These are phyloP conservation scores for Paramormyrops hopkinsi DNA, from an alignment of 2,797 vertebrate genomes.

Conservation along the genomic window DNA sequence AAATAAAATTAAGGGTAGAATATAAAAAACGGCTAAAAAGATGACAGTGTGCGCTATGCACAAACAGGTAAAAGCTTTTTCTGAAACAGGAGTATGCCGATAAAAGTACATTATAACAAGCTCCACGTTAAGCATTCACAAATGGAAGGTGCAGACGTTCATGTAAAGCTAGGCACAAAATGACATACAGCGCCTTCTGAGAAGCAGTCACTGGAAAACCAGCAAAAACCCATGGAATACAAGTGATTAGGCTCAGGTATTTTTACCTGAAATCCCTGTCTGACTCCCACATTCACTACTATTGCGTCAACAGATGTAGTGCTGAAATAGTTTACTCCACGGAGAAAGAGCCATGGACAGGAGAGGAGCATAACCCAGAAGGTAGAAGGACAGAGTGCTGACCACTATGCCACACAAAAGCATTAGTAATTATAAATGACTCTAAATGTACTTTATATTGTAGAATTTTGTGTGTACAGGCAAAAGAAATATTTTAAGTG, in stretches of 20 bases:
- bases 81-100: not conserved
- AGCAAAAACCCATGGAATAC: not conserved
- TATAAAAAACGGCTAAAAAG: not conserved
- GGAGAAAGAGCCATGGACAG: not conserved
- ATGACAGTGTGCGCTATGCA: not conserved
- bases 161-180: not conserved
- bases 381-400: not conserved
- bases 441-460: not conserved
- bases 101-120: not conserved
- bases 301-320: not conserved
- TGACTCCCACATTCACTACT: not conserved
- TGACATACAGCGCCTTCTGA: not conserved
- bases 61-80: not conserved
- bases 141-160: not conserved
- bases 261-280: not conserved
- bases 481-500: not conserved
- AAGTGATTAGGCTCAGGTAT: not conserved
- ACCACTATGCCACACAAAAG: not conserved
- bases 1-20: not conserved
- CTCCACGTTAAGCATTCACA: not conserved
- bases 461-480: not conserved
- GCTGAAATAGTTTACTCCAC: not conserved
- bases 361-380: not conserved
- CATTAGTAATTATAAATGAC: not conserved
- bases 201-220: not conserved